Conservation (phyloP, 2,797 vertebrate genomes). For the Channallabes apus region DNA sequence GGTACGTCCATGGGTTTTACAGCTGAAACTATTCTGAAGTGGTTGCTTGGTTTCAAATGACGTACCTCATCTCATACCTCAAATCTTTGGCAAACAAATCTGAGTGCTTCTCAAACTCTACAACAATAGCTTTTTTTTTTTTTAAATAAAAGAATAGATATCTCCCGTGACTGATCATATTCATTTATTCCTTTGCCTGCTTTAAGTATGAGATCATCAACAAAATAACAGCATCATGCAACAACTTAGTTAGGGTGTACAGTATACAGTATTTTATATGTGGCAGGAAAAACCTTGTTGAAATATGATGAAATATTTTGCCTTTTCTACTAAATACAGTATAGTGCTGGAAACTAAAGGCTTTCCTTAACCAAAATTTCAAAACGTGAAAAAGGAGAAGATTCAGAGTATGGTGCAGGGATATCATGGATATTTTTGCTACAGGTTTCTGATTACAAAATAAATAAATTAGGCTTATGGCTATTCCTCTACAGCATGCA, state of each 20-base stretch:
- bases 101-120: not conserved
- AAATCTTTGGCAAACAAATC: not conserved
- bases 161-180: not conserved
- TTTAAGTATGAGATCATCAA: not conserved
- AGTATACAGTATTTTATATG: not conserved
- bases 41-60: conserved; percentile 29
- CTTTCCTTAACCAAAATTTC: not conserved
- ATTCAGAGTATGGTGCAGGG: not conserved
- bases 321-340: not conserved
- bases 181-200: not conserved
- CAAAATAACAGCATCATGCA: not conserved
- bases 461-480: not conserved
- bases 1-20: conserved; percentile 34
- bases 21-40: conserved; percentile 32
- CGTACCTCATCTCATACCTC: conserved; percentile 1
- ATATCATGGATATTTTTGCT: not conserved
- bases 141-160: not conserved
- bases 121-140: not conserved
- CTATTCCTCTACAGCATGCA: not conserved
- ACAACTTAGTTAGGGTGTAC: not conserved
- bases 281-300: not conserved
- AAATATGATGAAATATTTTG: not conserved
- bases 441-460: not conserved
- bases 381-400: not conserved
- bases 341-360: not conserved